Percentiles rank a stretch among this genome's conserved stretches.
Evolutionary conservation across 2,113 vertebrate species (phyloP).

Genomic region (Elephantulus edwardii): DNA sequence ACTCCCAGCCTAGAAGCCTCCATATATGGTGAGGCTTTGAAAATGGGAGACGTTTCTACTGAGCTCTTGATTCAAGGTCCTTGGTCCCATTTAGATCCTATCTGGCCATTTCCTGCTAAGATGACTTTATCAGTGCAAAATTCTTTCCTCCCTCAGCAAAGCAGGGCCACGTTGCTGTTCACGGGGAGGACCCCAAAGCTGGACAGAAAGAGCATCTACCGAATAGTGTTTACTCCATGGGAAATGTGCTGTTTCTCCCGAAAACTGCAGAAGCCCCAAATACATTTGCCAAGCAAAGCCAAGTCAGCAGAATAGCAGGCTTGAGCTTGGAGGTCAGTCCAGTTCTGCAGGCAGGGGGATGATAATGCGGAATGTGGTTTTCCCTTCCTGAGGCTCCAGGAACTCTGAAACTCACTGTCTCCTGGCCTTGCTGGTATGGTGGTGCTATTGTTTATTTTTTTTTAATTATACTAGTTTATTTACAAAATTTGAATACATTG

Average conservation of each 20-base stretch:
- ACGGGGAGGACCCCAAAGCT: not conserved
- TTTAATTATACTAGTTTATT: too few relatives aligned
- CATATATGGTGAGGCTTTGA: not conserved
- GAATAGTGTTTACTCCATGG: not conserved
- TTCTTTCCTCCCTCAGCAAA: not conserved
- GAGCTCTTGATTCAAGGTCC: too few relatives aligned
- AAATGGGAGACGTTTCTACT: not conserved
- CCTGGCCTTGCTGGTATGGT: not conserved
- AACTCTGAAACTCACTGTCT: not conserved
- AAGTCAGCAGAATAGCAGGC: not conserved
- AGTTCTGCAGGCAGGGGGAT: not conserved
- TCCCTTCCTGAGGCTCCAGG: not conserved
- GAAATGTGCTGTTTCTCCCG: not conserved
- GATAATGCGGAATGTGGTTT: not conserved
- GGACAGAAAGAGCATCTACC: not conserved
- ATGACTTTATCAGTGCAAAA: too few relatives aligned
- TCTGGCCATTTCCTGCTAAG: not conserved
- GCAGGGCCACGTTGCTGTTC: accelerated
- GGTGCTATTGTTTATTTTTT: too few relatives aligned
- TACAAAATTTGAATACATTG: too few relatives aligned
- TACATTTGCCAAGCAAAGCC: not conserved
- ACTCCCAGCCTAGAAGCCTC: accelerated
- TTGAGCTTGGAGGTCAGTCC: not conserved
- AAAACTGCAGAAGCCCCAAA: not conserved
- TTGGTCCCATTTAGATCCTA: not conserved